These are phyloP conservation scores for Choloepus hoffmanni DNA, from an alignment of 2,113 vertebrate genomes.

Conservation along the genomic window DNA sequence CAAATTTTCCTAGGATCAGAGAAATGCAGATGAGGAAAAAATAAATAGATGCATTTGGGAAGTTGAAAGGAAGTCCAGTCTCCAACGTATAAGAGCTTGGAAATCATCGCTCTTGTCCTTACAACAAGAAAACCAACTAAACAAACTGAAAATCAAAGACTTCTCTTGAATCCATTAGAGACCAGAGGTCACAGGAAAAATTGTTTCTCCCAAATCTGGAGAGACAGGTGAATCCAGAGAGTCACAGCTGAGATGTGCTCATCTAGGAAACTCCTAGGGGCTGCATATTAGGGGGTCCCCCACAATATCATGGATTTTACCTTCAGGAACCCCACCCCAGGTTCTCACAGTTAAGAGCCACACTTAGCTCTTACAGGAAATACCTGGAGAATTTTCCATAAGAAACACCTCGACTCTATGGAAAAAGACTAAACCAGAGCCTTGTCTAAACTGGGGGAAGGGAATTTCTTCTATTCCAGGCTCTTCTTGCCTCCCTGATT, in stretches of 20 bases:
- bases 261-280: neutral
- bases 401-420: neutral
- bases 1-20: neutral
- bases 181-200: neutral
- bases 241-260: neutral
- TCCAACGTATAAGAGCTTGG: neutral
- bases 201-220: neutral
- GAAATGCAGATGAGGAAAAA: neutral
- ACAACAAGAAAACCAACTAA: neutral
- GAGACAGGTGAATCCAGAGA: neutral
- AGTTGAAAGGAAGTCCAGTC: neutral
- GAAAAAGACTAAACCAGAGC: neutral
- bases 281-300: neutral
- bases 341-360: too few relatives aligned
- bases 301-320: too few relatives aligned
- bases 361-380: neutral
- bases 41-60: neutral
- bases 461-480: neutral
- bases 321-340: neutral
- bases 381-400: too few relatives aligned
- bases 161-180: neutral
- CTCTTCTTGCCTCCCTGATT: neutral
- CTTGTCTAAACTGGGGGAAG: too few relatives aligned
- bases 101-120: neutral
- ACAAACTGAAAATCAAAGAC: neutral